These are phyloP conservation scores for Emys orbicularis DNA, from an alignment of 2,797 vertebrate genomes.

Conservation along the genomic window DNA sequence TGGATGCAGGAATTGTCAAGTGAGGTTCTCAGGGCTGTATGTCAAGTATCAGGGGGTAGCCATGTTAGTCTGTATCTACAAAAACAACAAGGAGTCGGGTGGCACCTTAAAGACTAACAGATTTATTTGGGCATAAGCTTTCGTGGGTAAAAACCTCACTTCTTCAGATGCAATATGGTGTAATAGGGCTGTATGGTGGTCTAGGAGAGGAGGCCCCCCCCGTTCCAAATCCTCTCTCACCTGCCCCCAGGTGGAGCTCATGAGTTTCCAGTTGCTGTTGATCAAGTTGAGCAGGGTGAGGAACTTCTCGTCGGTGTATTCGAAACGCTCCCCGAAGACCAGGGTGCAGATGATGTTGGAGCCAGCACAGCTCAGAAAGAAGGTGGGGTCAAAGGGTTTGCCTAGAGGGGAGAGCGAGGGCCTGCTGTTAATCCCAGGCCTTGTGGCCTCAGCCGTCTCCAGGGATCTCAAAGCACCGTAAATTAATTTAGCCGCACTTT, in stretches of 20 bases:
- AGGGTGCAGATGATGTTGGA: slow-evolving; percentile 83
- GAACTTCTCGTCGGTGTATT: slow-evolving; percentile 82
- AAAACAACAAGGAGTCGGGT: too few species aligned
- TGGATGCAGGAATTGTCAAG: neutral
- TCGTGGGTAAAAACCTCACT: too few species aligned
- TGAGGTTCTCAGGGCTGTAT: neutral
- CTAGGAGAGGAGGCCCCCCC: neutral
- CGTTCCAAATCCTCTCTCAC: slow-evolving; percentile 43
- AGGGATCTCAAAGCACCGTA: neutral
- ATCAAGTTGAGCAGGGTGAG: slow-evolving; percentile 80
- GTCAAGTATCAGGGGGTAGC: too few species aligned
- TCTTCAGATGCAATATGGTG: too few species aligned
- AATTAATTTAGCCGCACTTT: neutral
- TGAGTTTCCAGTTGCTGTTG: slow-evolving; percentile 77
- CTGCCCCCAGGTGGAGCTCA: slow-evolving; percentile 78
- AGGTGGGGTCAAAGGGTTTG: slow-evolving; percentile 81
- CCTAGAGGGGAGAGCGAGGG: slow-evolving; percentile 37
- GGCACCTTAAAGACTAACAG: too few species aligned
- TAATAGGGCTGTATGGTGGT: neutral
- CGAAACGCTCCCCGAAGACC: slow-evolving; percentile 85
- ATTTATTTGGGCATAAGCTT: too few species aligned
- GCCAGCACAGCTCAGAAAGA: slow-evolving; percentile 77
- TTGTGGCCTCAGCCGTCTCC: neutral
- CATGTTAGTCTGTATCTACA: too few species aligned
- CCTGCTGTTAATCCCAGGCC: neutral